These are phyloP conservation scores for Drosophila vallismaia DNA, from an alignment of 2,888 invertebrate genomes.

Conservation along the genomic window DNA sequence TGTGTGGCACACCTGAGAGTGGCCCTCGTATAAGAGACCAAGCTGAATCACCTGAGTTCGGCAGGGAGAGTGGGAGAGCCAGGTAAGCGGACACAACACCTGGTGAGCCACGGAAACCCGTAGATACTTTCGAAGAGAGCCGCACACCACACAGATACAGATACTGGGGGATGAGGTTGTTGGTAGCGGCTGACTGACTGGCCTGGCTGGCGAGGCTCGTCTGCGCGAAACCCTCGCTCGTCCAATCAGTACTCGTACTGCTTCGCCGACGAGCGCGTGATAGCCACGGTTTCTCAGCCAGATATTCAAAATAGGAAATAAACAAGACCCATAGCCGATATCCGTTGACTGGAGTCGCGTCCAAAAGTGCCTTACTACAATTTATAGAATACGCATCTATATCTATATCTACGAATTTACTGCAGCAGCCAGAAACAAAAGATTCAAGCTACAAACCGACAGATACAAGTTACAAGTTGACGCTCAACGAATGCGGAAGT, in stretches of 20 bases:
- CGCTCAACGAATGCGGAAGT: constrained; percentile 65
- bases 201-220: constrained; percentile 78
- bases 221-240: constrained; percentile 83
- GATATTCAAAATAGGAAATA: background rate
- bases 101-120: constrained; percentile 11
- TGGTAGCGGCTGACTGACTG: constrained; percentile 46
- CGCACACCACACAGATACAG: constrained; percentile 12
- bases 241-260: constrained; percentile 84
- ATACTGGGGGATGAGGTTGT: constrained; percentile 19
- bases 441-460: constrained; percentile 9
- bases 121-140: constrained; percentile 14
- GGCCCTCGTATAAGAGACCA: constrained; percentile 18
- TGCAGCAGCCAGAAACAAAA: constrained; percentile 23
- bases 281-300: background rate
- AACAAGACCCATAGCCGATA: background rate
- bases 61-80: constrained; percentile 17
- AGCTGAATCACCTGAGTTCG: constrained; percentile 22
- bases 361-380: constrained; percentile 26
- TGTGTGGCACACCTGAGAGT: constrained; percentile 47
- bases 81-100: constrained; percentile 22
- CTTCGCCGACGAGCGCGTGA: constrained; percentile 75
- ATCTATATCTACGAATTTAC: constrained; percentile 17
- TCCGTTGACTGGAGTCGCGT: constrained; percentile 5
- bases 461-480: constrained; percentile 12
- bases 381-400: constrained; percentile 11